Evolutionary conservation across 2,113 vertebrate species (phyloP), one percentile per base, ranked within the genome.

Genomic region (Lycaon pictus): DNA sequence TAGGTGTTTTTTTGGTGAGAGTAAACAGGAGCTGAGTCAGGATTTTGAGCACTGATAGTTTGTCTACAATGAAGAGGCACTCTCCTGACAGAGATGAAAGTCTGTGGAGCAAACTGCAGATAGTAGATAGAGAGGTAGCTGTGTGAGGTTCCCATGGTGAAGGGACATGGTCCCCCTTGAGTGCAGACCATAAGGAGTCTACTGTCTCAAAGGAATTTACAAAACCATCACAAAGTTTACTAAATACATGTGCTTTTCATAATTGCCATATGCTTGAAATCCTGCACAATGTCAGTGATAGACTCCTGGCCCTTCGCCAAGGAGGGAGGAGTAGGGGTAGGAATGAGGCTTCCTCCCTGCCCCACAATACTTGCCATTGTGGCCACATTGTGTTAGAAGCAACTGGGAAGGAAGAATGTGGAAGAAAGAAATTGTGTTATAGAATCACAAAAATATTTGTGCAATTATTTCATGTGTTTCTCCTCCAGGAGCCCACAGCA

Each of bases 141-240:
- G 63, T 37, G 0, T 3, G 22, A 32, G 3, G 12, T 19, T 23
- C 11, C 71, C 2, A 0, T 43, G 23, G 17, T 0, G 1, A 4
- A 51, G 32, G 51, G 37, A 53, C 35, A 5, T 13, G 58, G 8
- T 11, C 48, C 4, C 3, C 23, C 6, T 53, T 11, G 16, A 35
- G 62, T n/a, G 43, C 23, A 53, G 32, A 4, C 53, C 32, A 43
- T 19, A 17, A 15, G 19, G 60, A 32, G 13, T 32, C 13, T 11
- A 5, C 13, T 13, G 60, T 60, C 53, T 56, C 55, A 16, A 11
- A 58, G 43, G 20, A 22, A 62, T 4, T 82, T 8, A 43, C 22
- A 2, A 37, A 37, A 22, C 27, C 27, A 2, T 81, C 32, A 80
- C 43, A 51, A 51, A 60, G 65, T 9, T 7, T 15, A 20, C 63